Conservation (phyloP, 2,888 invertebrate species). For the Drosophila neotestacea region DNA sequence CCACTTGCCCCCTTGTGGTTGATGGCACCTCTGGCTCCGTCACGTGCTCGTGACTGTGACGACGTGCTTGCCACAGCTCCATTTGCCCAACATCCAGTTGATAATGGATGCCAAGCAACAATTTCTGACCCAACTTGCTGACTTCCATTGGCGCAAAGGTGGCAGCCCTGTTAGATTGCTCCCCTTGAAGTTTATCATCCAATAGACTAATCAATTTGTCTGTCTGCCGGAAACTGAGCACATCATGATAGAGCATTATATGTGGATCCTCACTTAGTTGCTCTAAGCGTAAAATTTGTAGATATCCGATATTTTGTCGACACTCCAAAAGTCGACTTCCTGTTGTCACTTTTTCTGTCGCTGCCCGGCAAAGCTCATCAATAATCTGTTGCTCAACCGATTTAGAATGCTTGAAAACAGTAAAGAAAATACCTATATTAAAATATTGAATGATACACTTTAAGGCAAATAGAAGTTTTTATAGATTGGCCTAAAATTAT, state of each 20-base stretch:
- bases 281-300: conserved; percentile 70
- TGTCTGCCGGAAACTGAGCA: conserved; percentile 58
- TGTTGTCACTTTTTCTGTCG: conserved; percentile 32
- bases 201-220: conserved; percentile 62
- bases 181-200: conserved; percentile 30
- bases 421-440: conserved; percentile 8
- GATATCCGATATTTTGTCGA: conserved; percentile 33
- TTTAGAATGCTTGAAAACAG: conserved; percentile 40
- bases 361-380: conserved; percentile 75
- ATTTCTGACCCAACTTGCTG: conserved; percentile 53
- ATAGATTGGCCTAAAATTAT: neutral
- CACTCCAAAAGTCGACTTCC: conserved; percentile 52
- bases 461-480: neutral
- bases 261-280: conserved; percentile 72
- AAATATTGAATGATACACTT: conserved; percentile 2
- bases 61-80: conserved; percentile 68
- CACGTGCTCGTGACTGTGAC: conserved; percentile 65
- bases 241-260: conserved; percentile 71
- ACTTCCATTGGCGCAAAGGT: conserved; percentile 46
- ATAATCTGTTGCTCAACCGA: conserved; percentile 65
- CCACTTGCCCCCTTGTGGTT: conserved; percentile 4
- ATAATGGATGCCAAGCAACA: conserved; percentile 40
- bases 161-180: neutral
- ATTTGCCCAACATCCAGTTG: conserved; percentile 30
- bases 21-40: conserved; percentile 27